Evolutionary conservation across 2,797 vertebrate species (phyloP).

Genomic region (Crocodylus rhombifer): DNA sequence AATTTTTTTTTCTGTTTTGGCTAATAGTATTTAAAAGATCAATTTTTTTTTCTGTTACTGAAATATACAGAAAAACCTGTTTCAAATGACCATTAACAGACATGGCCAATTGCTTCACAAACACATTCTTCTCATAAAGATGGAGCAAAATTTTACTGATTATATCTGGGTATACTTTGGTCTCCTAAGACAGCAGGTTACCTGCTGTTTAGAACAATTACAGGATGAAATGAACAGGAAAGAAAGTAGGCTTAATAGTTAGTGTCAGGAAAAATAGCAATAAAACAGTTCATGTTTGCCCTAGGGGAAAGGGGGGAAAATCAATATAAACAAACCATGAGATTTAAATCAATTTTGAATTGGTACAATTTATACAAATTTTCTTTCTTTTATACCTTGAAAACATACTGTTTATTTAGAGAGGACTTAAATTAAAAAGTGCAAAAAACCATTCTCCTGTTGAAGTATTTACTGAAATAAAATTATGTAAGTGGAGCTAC

Average conservation of each 20-base stretch:
- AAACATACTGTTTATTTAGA: not conserved
- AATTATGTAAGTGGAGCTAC: not conserved
- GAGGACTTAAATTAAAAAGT: not conserved
- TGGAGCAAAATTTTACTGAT: not conserved
- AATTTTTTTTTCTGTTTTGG: not conserved
- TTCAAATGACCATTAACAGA: not conserved
- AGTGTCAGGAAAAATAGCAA: not conserved
- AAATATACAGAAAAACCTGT: not conserved
- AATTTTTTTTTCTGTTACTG: not conserved
- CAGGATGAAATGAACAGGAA: not conserved
- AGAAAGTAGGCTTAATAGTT: not conserved
- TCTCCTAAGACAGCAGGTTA: not conserved
- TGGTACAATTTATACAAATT: not conserved
- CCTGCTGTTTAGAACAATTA: slow-evolving; percentile 5
- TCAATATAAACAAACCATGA: not conserved
- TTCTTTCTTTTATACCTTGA: not conserved
- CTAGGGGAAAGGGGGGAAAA: not conserved
- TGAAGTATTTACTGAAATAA: not conserved
- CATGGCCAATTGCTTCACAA: slow-evolving; percentile 5
- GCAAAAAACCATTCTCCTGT: not conserved
- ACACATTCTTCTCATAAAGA: not conserved
- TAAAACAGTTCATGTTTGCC: not conserved
- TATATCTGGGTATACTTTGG: not conserved
- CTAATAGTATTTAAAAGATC: not conserved
- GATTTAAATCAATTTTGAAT: not conserved